phyloP scores from a whole-genome alignment of 2,888 invertebrate species.

The Epicampocera succincta region DNA sequence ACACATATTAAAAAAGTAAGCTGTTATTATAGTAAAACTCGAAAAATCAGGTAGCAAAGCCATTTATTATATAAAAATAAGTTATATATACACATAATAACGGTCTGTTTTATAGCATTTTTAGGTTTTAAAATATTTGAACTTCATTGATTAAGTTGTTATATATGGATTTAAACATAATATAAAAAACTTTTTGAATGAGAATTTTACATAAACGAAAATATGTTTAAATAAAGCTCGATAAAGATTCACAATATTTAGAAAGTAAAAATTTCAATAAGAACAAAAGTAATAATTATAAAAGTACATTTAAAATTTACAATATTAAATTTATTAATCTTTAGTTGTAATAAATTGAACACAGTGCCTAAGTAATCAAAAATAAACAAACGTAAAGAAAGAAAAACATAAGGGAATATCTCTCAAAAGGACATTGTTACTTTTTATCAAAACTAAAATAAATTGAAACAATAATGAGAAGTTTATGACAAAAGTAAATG shows the following conservation, averaged over 20 bases:
- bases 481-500: slow-evolving; percentile 48
- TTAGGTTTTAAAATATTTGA: slow-evolving; percentile 68
- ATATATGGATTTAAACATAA: slow-evolving; percentile 63
- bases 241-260: slow-evolving; percentile 63
- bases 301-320: slow-evolving; percentile 71
- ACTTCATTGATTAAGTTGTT: slow-evolving; percentile 68
- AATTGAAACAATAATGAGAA: slow-evolving; percentile 65
- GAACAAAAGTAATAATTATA: slow-evolving; percentile 62
- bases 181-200: slow-evolving; percentile 63
- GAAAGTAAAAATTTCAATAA: slow-evolving; percentile 61
- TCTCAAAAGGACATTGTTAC: slow-evolving; percentile 81
- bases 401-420: slow-evolving; percentile 72
- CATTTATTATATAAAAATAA: slow-evolving; percentile 61
- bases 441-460: slow-evolving; percentile 69
- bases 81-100: slow-evolving; percentile 61
- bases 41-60: slow-evolving; percentile 68
- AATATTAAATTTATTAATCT: slow-evolving; percentile 77
- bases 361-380: slow-evolving; percentile 82
- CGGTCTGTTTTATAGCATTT: slow-evolving; percentile 69
- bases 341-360: slow-evolving; percentile 81
- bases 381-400: slow-evolving; percentile 56
- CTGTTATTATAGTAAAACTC: slow-evolving; percentile 67
- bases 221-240: slow-evolving; percentile 65
- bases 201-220: slow-evolving; percentile 61
- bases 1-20: slow-evolving; percentile 59